Base-by-base conservation (phyloP, 2,797 vertebrate genomes). In the Eidolon dupreanum region DNA sequence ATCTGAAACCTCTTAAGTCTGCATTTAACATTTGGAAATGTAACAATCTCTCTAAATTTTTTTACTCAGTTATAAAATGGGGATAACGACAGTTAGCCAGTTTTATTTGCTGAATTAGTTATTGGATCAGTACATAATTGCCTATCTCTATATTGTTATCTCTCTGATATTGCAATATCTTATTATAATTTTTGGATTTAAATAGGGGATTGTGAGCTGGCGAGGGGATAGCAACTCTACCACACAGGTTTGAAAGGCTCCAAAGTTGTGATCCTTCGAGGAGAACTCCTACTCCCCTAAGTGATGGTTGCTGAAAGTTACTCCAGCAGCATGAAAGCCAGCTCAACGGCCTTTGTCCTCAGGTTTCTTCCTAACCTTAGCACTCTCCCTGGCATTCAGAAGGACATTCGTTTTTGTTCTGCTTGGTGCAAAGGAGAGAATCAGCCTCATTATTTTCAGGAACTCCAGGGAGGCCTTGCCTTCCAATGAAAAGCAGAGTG, bases 51-150 rank as follows among this genome's bases (percentile, higher is more conserved):
- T 53, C 24, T 70, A 59, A 36, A 20, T 92, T 13, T 75, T 77
- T 97, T 90, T 41, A 77, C 11, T 71, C 33, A 51, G 16, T 36
- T 88, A 13, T 82, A 61, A 87, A 49, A 46, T 53, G 22, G 49
- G 9, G 8, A 43, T 75, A 16, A 65, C 1, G 59, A 33, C 1
- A 81, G 26, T 41, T 41, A 55, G n/a, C 46, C 53, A 51, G 8
- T 79, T 96, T 92, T 88, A 66, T 84, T 85, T 94, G 46, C 28
- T 83, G 66, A 17, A 22, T 84, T 88, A 59, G 36, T 84, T 90
- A 66, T 59, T 41, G 24, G 13, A 2, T 81, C 33, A 90, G 38
- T 22, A 84, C 17, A 38, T 43, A 88, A 66, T 77, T 92, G 75
- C 15, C 8, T 86, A 15, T 16, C 20, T 88, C 59, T 88, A 4